Base-by-base conservation (phyloP, 1,140 invertebrate species). In the Drosophila bocqueti region DNA sequence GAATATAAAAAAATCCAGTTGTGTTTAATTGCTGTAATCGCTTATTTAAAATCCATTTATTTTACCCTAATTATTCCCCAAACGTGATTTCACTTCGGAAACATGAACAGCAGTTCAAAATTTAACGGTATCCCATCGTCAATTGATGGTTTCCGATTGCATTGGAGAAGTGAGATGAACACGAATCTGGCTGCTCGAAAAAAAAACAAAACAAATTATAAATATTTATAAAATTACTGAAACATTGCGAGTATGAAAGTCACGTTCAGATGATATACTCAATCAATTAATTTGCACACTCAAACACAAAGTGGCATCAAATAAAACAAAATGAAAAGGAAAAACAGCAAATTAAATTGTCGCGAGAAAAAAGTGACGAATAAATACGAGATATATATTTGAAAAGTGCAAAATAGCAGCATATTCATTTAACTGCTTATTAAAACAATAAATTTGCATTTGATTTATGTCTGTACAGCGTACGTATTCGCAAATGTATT, bases 401-500 rank as follows among this genome's bases (percentile, higher is more conserved):
- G 15, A 68, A 71, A 66, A 63, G 31, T 68, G 63, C 24, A 43
- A 59, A 68, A 38, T 50, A 29, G 18, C 38, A 26, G 57, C 49
- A 62, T 62, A 59, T 77, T 68, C 42, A 77, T 54, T 77, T 77
- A 61, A 60, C 46, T 61, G 69, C 54, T 73, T 73, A 73, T 73
- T 73, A 73, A 73, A 73, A 73, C 38, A 52, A 73, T 73, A 73
- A 60, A 73, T 73, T 71, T 24, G 4, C 31, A 21, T 18, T 50
- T 73, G 55, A 72, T 73, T 73, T 73, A 73, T 61, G 55, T 34
- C 21, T 36, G 45, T 52, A 38, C 26, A n/a, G 16, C 47, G 47
- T 50, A 50, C n/a, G n/a, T 31, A 45, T 38, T 54, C 49, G 34
- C 29, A 21, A 31, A 18, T 29, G 24, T 16, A 21, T 36, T 36